Base-by-base conservation (phyloP, 2,113 vertebrate species). In the Melanerpes formicivorus region DNA sequence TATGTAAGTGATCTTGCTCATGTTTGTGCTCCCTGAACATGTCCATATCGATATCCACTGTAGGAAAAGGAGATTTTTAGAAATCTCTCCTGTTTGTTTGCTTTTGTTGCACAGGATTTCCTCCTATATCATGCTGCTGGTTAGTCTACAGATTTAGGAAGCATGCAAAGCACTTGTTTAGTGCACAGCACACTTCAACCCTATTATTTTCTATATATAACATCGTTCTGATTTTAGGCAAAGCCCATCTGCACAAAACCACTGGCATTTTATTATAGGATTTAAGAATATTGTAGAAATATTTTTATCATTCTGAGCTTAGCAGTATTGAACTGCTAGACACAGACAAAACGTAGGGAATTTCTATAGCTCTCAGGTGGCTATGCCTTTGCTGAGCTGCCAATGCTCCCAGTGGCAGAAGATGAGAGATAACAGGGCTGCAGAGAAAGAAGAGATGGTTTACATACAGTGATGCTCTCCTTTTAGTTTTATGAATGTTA, bases 51-150 rank as follows among this genome's bases (percentile, higher is more conserved):
- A 37, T 27, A 62, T 27, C 32, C 13, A 79, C 40, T 14, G 16
- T 27, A 71, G 67, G 58, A 80, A 87, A 66, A 50, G 14, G 70
- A 37, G 10, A 22, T 34, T 37, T 87, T 32, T 1, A 0, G 32
- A 84, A 72, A 32, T 52, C 54, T 64, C 1, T 52, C 84, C 48
- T 78, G 13, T 75, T 78, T 66, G 14, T 48, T 77, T 76, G 8
- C 29, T 78, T 93, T 37, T 75, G 6, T 48, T 76, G 22, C 70
- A n/a, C 44, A 87, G 63, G n/a, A 70, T 94, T 91, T 90, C 42
- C 30, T 89, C 16, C 60, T 76, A 18, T 34, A 50, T 63, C 15
- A 5, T 1, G 0, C 7, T 79, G 58, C 59, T 65, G 67, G 50
- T 92, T 73, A 73, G 42, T 44, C 4, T 59, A 16, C 16, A 22